These are phyloP conservation scores for Troglohyphantes excavatus DNA, from an alignment of 2,888 invertebrate species.

Conservation along the genomic window DNA sequence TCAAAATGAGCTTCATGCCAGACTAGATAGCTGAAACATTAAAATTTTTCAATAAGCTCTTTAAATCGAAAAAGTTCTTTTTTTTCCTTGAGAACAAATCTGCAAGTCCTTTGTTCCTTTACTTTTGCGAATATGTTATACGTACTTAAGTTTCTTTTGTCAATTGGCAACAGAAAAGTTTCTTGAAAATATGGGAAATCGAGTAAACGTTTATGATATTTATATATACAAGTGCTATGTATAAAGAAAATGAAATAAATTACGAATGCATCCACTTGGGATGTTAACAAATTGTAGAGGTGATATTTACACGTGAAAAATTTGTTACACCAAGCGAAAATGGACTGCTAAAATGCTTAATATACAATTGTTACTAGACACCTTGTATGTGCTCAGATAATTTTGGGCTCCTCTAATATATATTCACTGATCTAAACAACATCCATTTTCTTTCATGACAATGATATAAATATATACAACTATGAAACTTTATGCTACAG, in stretches of 20 bases:
- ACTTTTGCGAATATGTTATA: background rate
- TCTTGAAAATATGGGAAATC: background rate
- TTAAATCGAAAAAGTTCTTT: background rate
- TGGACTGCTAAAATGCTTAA: too few relatives aligned
- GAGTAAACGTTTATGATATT: background rate
- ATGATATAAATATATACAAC: too few relatives aligned
- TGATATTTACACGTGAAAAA: too few relatives aligned
- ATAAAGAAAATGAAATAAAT: background rate
- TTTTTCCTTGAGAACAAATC: background rate
- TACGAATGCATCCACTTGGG: too few relatives aligned
- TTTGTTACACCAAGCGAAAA: too few relatives aligned
- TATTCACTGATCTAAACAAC: too few relatives aligned
- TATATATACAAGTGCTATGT: background rate
- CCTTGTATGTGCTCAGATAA: too few relatives aligned
- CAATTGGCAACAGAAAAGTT: background rate
- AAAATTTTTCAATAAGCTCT: conserved; percentile 39
- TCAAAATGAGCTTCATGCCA: conserved; percentile 16
- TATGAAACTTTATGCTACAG: too few relatives aligned
- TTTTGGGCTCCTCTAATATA: too few relatives aligned
- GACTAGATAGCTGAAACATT: conserved; percentile 22
- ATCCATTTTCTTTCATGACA: too few relatives aligned
- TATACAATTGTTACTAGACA: too few relatives aligned
- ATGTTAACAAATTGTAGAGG: too few relatives aligned
- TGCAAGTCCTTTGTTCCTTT: background rate
- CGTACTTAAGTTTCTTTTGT: background rate